Conservation (phyloP, 2,888 invertebrate species). For the Hemithea aestivaria region DNA sequence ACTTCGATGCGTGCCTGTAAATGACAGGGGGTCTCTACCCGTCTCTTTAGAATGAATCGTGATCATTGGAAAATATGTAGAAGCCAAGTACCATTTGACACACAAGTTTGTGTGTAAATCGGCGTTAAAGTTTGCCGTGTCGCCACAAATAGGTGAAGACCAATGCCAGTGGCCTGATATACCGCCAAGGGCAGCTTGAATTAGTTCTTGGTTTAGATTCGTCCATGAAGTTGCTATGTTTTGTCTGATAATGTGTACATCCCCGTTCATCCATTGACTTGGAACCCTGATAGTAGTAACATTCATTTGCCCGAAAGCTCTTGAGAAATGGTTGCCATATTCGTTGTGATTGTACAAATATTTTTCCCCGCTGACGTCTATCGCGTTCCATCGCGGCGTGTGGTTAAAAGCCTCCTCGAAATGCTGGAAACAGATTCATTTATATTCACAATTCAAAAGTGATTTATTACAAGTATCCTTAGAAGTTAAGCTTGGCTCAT, state of each 20-base stretch:
- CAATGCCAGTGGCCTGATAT: conserved; percentile 71
- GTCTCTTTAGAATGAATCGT: conserved; percentile 66
- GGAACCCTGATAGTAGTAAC: conserved; percentile 42
- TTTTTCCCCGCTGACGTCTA: conserved; percentile 34
- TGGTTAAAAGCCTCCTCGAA: conserved; percentile 63
- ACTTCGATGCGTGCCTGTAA: conserved; percentile 59
- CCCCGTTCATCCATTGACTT: conserved; percentile 54
- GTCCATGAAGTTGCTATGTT: conserved; percentile 80
- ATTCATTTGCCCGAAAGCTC: conserved; percentile 41
- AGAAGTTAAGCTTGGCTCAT: background rate
- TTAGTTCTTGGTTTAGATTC: conserved; percentile 71
- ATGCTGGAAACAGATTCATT: conserved; percentile 38
- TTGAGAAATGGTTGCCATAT: conserved; percentile 75
- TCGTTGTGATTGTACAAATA: conserved; percentile 74
- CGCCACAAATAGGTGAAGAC: conserved; percentile 79
- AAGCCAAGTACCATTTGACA: conserved; percentile 83
- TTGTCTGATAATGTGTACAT: conserved; percentile 61
- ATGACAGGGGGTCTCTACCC: conserved; percentile 64
- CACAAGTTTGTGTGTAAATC: conserved; percentile 72
- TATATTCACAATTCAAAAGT: background rate
- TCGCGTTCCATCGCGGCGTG: conserved; percentile 75
- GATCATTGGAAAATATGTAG: conserved; percentile 81
- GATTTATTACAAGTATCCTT: background rate
- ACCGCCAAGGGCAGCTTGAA: conserved; percentile 69
- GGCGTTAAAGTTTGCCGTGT: conserved; percentile 59